These are phyloP conservation scores for Salvelinus fontinalis DNA, from an alignment of 2,113 vertebrate species.

Conservation along the genomic window DNA sequence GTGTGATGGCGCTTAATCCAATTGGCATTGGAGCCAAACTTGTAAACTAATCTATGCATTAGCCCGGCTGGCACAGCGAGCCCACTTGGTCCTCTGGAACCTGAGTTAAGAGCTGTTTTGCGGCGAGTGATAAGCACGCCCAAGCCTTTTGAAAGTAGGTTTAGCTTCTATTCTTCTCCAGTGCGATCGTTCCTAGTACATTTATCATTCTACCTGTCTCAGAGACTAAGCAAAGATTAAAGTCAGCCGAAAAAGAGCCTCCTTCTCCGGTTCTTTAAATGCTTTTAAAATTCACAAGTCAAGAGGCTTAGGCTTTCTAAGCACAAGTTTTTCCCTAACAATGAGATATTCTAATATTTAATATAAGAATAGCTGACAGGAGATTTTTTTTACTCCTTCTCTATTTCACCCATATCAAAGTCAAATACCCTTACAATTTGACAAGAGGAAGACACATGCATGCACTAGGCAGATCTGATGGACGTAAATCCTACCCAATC, in stretches of 20 bases:
- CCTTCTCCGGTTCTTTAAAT: slow-evolving; percentile 62
- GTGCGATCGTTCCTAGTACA: slow-evolving; percentile 61
- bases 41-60: slow-evolving; percentile 81
- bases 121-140: slow-evolving; percentile 66
- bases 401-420: slow-evolving; percentile 31
- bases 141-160: slow-evolving; percentile 50
- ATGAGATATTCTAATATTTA: slow-evolving; percentile 75
- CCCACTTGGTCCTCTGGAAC: slow-evolving; percentile 65
- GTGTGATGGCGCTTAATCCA: slow-evolving; percentile 73
- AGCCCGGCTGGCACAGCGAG: slow-evolving; percentile 64
- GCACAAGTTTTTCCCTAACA: slow-evolving; percentile 72
- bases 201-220: slow-evolving; percentile 79
- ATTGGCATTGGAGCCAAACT: slow-evolving; percentile 76
- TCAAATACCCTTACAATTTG: slow-evolving; percentile 38
- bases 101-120: slow-evolving; percentile 61
- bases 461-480: slow-evolving; percentile 27
- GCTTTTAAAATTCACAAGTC: slow-evolving; percentile 78
- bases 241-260: slow-evolving; percentile 62
- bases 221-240: slow-evolving; percentile 79
- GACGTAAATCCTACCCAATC: slow-evolving; percentile 57
- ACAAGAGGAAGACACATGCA: slow-evolving; percentile 39
- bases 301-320: slow-evolving; percentile 80
- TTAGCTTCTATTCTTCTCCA: slow-evolving; percentile 71
- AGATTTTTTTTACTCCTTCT: slow-evolving; percentile 50
- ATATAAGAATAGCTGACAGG: slow-evolving; percentile 81